Base-by-base conservation (phyloP, 1,140 invertebrate species). In the Drosophila ogumai region DNA sequence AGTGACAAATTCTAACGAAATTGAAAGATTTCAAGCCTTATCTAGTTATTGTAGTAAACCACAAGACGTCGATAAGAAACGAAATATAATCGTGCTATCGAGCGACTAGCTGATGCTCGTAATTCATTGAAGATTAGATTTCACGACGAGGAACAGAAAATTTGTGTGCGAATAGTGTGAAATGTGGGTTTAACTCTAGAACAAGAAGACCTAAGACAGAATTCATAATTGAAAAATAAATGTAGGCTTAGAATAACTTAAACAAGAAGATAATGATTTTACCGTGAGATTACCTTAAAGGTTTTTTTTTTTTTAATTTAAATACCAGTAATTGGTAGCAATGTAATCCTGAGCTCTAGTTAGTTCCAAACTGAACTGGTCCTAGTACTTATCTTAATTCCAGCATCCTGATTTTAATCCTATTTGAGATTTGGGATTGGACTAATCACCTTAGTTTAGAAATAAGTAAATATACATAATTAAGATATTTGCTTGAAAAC, bases 111-210 rank as follows among this genome's bases (percentile, higher is more conserved):
- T 73, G 71, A 67, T 56, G 74, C 38, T 68, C 46, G 28, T 76
- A 76, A 60, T 50, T 77, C 43, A 69, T 56, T 32, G 10, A 9
- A 28, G 79, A 86, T 81, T 55, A 81, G 82, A 86, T 82, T 63
- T 46, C 12, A 5, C 17, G 7, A 31, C 50, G 32, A 28, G 19
- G 4, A 6, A 12, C 32, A 9, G 7, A 2, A 32, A 12, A 22
- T 32, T 46, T 5, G 8, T 28, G 25, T 40, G 40, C 25, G 5
- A 31, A 17, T 17, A 31, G 25, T 55, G 15, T 31, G 31, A 54
- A 56, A n/a, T 63, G 31, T 19, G 17, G 32, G 0, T 34, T 54
- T 9, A 15, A 54, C 13, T 22, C 6, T 3, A 5, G 4, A 54
- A 9, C 8, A 13, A 34, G 3, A 52, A 52, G 4, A 19, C 2